phyloP scores from a whole-genome alignment of 2,888 invertebrate genomes.

The Phalera bucephala region DNA sequence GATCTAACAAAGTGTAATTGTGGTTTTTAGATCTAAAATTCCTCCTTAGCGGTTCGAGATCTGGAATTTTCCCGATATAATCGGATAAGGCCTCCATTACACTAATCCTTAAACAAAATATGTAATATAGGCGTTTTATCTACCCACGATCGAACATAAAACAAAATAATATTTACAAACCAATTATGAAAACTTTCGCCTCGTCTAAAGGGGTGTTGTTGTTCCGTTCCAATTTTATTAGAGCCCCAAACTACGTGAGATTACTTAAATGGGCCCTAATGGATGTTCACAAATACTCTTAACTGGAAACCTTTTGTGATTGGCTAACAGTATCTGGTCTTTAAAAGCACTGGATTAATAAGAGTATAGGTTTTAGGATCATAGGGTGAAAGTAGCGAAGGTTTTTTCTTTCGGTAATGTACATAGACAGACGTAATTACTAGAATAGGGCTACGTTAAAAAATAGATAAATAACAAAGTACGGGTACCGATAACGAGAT shows the following conservation, averaged over 20 bases:
- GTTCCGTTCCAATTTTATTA: conserved; percentile 47
- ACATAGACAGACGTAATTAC: too few relatives aligned
- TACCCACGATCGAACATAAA: background rate
- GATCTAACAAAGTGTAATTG: too few relatives aligned
- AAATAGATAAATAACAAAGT: too few relatives aligned
- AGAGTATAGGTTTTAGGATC: conserved; percentile 9
- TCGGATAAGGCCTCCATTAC: too few relatives aligned
- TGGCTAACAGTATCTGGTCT: conserved; percentile 3
- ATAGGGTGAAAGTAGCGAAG: conserved; percentile 5
- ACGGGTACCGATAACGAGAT: too few relatives aligned
- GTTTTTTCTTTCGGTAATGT: too few relatives aligned
- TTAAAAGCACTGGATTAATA: conserved; percentile 4
- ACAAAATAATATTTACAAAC: conserved; percentile 8
- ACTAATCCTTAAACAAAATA: too few relatives aligned
- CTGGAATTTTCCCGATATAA: too few relatives aligned
- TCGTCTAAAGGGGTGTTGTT: conserved; percentile 26
- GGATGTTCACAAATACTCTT: conserved; percentile 50
- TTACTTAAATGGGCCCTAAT: conserved; percentile 54
- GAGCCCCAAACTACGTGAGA: conserved; percentile 40
- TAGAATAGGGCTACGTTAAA: too few relatives aligned
- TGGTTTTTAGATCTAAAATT: too few relatives aligned
- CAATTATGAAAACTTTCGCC: conserved; percentile 30
- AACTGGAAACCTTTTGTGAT: conserved; percentile 20
- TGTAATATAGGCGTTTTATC: too few relatives aligned
- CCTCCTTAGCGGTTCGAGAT: too few relatives aligned